A percentile compares a stretch with the other conserved stretches of the same genome.
Conservation (phyloP, 2,888 invertebrate genomes). For the Cryptocheilus praepositus region DNA sequence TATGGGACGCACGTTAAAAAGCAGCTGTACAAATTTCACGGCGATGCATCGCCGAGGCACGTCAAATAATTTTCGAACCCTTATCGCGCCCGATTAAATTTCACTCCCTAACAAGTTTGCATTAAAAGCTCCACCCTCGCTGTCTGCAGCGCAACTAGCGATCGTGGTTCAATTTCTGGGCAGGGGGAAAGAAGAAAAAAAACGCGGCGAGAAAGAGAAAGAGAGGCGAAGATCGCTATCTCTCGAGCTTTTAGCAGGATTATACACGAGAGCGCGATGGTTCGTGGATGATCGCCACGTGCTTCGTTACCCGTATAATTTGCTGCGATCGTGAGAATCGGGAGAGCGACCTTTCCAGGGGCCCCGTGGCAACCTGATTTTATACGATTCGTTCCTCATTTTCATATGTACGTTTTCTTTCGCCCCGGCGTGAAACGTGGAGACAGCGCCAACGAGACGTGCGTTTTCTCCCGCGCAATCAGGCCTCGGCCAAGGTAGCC, state of each 20-base stretch:
- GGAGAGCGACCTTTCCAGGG: slow-evolving; percentile 15
- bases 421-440: not conserved
- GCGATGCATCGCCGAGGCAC: slow-evolving; percentile 24
- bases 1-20: slow-evolving; percentile 24
- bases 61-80: slow-evolving; percentile 25
- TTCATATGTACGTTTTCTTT: slow-evolving; percentile 14
- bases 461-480: slow-evolving; percentile 4
- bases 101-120: no score
- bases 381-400: slow-evolving; percentile 22
- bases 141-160: no score
- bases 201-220: not conserved
- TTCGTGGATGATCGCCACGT: slow-evolving; percentile 21
- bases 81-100: not conserved
- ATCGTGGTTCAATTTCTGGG: no score
- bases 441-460: not conserved
- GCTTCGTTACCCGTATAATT: slow-evolving; percentile 30
- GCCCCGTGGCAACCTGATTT: slow-evolving; percentile 17
- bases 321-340: slow-evolving; percentile 29
- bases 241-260: no score
- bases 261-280: not conserved
- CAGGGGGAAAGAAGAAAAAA: no score
- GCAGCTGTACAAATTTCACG: slow-evolving; percentile 42
- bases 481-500: slow-evolving; percentile 7
- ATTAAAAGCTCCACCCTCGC: no score
- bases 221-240: no score